Base-by-base conservation (phyloP, 64 coral and sea anemone species). In the Montipora cactus region DNA sequence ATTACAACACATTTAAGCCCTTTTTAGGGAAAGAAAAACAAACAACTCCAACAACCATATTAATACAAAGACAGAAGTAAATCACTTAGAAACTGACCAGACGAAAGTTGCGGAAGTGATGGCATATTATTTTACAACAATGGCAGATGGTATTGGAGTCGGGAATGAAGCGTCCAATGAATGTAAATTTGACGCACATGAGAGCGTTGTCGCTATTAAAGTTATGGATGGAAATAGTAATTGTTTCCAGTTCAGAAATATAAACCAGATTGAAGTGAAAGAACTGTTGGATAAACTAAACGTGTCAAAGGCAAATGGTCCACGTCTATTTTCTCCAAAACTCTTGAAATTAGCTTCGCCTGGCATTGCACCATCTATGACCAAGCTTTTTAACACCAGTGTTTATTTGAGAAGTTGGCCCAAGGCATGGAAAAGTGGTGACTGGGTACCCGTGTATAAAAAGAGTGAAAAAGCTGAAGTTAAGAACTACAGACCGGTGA, bases 351-450 rank as follows among this genome's bases (percentile, higher is more conserved):
- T 59, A 59, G 49, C 79, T 51, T 18, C 18, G 16, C 70, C 49
- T 81, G 79, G 45, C 58, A 58, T 81, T n/a, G 51, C 79, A 81
- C 79, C 9, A 28, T 28, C 25, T 28, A 28, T 28, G 25, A 28
- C 25, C 25, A 28, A 81, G 79, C 49, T 81, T 22, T 81, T 22
- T 57, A 81, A 59, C 4, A 58, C 79, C 49, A 22, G 49, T 81
- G 23, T 81, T 81, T 7, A 59, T 58, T 59, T 81, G 49, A 58
- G 49, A 19, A 58, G 49, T 58, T 81, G 79, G 12, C 79, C 79
- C 20, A 22, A n/a, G 46, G 79, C 79, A 81, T 81, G 79, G 79
- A 59, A 81, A 81, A 58, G 79, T 22, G 79, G 79, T 28, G 25
- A 28, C 25, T 28, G 25, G 25, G 25, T 28, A 28, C 25, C 25